These are phyloP conservation scores for Aurelia aurita complex sp. Pacific DNA, from an alignment of 30 jellyfish, hydroid and myxozoan species.

Conservation along the genomic window DNA sequence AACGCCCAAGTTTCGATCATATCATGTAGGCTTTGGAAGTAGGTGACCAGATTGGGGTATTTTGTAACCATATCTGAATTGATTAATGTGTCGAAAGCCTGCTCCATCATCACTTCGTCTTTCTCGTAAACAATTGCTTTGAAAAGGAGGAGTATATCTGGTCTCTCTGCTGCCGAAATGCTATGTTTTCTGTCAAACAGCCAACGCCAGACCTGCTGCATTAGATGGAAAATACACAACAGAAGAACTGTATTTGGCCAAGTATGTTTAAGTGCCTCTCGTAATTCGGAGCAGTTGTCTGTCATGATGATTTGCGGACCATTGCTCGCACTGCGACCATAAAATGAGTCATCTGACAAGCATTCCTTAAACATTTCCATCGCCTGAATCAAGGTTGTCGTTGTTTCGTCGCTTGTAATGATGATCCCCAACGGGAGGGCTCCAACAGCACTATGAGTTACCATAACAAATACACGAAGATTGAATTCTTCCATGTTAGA, in stretches of 20 bases:
- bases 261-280: neutral
- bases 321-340: neutral
- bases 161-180: slow-evolving; percentile 10
- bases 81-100: neutral
- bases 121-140: neutral
- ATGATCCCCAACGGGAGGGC: too few species aligned
- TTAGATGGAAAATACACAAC: neutral
- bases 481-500: too few species aligned
- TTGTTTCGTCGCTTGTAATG: neutral
- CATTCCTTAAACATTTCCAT: neutral
- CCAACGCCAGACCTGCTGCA: slow-evolving; percentile 12
- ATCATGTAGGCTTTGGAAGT: too few species aligned
- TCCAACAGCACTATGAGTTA: too few species aligned
- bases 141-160: neutral
- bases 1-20: too few species aligned
- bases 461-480: too few species aligned
- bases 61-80: too few species aligned
- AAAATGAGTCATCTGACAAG: neutral
- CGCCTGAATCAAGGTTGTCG: neutral
- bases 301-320: slow-evolving; percentile 16
- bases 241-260: slow-evolving; percentile 1
- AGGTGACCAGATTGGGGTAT: too few species aligned
- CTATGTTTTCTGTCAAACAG: slow-evolving; percentile 5
- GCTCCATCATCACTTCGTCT: neutral
- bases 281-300: slow-evolving; percentile 2